Percentiles rank a stretch among this genome's conserved stretches.
phyloP scores from a whole-genome alignment of 2,113 vertebrate species.

The Pedetes capensis region DNA sequence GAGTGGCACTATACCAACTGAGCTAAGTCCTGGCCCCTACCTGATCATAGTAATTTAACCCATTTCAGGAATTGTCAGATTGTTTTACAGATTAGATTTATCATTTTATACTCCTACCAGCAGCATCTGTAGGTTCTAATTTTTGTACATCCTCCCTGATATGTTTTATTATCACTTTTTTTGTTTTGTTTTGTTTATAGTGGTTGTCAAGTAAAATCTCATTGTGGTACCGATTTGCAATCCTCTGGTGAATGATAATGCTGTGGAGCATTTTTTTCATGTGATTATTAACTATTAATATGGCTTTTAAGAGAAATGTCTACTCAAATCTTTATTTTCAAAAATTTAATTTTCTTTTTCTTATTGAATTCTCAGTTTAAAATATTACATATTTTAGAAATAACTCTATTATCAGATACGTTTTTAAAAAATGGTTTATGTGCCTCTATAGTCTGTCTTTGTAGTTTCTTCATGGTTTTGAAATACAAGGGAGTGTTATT shows the following conservation, averaged over 20 bases:
- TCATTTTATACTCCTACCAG: not conserved
- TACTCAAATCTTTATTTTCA: not conserved
- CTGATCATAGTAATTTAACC: no score
- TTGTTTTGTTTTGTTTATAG: not conserved
- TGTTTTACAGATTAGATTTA: not conserved
- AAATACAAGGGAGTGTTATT: no score
- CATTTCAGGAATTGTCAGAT: not conserved
- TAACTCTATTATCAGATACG: no score
- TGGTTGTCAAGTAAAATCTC: not conserved
- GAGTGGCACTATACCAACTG: no score
- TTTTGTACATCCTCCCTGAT: no score
- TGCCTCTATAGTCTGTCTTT: no score
- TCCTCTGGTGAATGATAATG: not conserved
- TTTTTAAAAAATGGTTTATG: no score
- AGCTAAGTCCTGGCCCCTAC: fast-evolving
- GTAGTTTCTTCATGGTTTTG: no score
- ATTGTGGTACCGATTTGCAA: not conserved
- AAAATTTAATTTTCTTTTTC: not conserved
- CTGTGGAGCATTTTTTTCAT: not conserved
- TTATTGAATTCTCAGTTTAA: not conserved
- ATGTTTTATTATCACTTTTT: not conserved
- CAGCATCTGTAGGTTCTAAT: no score
- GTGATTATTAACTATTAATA: no score
- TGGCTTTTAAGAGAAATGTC: no score
- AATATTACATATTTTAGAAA: no score